Conservation (phyloP, 1,140 invertebrate species). For the Atta colombica region DNA sequence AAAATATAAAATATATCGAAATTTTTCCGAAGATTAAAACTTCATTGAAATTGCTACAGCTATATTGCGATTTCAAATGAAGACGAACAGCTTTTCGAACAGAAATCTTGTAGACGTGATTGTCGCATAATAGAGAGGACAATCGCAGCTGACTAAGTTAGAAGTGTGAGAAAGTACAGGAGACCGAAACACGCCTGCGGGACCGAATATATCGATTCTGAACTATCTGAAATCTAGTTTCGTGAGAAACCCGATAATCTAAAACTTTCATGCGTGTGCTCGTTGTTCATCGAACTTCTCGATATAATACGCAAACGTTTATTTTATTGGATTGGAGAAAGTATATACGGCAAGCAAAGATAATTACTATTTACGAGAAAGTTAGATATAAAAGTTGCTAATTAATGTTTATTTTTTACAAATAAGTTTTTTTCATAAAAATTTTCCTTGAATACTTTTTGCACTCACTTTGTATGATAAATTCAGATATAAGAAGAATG, state of each 20-base stretch:
- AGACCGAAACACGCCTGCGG: neutral
- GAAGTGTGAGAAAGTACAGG: constrained; percentile 13
- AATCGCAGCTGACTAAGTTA: constrained; percentile 41
- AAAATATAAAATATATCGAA: neutral
- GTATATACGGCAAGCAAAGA: neutral
- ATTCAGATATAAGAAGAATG: too few species aligned
- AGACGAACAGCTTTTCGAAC: neutral
- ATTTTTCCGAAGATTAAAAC: neutral
- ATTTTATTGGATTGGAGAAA: constrained; percentile 23
- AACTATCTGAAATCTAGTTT: constrained; percentile 52
- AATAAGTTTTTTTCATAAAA: too few species aligned
- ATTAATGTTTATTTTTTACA: too few species aligned
- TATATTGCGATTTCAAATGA: neutral
- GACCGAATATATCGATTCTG: neutral
- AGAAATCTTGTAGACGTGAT: neutral
- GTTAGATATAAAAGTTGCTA: neutral
- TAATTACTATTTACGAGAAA: neutral
- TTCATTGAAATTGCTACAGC: constrained; percentile 5
- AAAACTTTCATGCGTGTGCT: constrained; percentile 14
- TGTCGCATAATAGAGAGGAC: constrained; percentile 42
- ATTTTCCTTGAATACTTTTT: too few species aligned
- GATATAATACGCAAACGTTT: constrained; percentile 13
- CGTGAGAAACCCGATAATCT: constrained; percentile 45
- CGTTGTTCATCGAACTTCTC: neutral
- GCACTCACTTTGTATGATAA: too few species aligned